phyloP scores from a whole-genome alignment of 1,140 invertebrate species.

The Tribolium castaneum region DNA sequence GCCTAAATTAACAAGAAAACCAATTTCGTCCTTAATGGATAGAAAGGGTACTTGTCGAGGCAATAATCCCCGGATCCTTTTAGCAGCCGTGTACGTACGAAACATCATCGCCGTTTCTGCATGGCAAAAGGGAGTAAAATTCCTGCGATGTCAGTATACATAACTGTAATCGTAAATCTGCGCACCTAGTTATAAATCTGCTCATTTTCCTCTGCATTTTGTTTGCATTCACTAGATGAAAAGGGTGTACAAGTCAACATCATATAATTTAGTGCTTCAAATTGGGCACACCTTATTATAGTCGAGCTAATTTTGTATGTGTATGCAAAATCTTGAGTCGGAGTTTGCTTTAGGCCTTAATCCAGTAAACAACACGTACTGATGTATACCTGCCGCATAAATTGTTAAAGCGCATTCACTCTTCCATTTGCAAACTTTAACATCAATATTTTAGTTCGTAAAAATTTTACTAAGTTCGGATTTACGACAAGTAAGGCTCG shows the following conservation, averaged over 20 bases:
- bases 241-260: slow-evolving; percentile 30
- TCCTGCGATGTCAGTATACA: slow-evolving; percentile 6
- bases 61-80: slow-evolving; percentile 16
- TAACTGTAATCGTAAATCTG: slow-evolving; percentile 21
- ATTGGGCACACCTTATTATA: slow-evolving; percentile 30
- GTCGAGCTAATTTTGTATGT: slow-evolving; percentile 28
- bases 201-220: slow-evolving; percentile 19
- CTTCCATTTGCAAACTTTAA: background rate
- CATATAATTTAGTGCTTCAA: slow-evolving; percentile 29
- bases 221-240: slow-evolving; percentile 20
- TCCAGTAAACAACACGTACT: slow-evolving; percentile 21
- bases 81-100: slow-evolving; percentile 8
- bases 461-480: background rate
- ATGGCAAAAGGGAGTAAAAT: slow-evolving; percentile 5
- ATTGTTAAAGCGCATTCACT: slow-evolving; percentile 10
- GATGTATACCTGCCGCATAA: slow-evolving; percentile 7
- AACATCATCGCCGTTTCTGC: background rate
- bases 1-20: slow-evolving; percentile 10
- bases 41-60: slow-evolving; percentile 6
- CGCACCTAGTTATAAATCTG: slow-evolving; percentile 30
- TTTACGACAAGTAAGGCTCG: background rate
- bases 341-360: slow-evolving; percentile 16
- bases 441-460: background rate
- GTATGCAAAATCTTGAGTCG: slow-evolving; percentile 31
- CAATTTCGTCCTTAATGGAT: background rate